Evolutionary conservation across 2,797 vertebrate genomes (phyloP).

Genomic region (Fundulus diaphanus): DNA sequence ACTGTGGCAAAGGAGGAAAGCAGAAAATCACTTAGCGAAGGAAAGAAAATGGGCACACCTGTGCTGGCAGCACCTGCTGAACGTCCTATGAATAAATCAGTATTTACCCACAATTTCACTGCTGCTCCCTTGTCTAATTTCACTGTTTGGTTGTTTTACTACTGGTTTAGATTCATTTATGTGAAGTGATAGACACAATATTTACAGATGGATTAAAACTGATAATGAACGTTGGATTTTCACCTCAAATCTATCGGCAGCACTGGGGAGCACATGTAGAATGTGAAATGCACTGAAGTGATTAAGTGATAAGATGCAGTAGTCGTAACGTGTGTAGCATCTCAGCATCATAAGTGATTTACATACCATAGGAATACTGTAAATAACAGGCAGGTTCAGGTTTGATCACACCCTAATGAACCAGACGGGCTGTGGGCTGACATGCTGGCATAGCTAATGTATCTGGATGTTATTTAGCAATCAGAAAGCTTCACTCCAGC

Average conservation of each 20-base stretch:
- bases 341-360: neutral
- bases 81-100: constrained; percentile 34
- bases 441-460: neutral
- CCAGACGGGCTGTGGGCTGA: neutral
- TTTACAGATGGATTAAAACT: constrained; percentile 39
- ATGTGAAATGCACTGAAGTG: neutral
- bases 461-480: constrained; percentile 6
- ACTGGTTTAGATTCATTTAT: constrained; percentile 38
- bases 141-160: constrained; percentile 26
- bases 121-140: constrained; percentile 25
- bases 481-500: constrained; percentile 4
- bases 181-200: constrained; percentile 36
- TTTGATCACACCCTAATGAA: constrained; percentile 1
- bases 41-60: too few species aligned
- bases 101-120: constrained; percentile 37
- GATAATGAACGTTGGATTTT: constrained; percentile 33
- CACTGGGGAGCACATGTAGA: neutral
- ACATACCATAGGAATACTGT: neutral
- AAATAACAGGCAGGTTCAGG: neutral
- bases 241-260: neutral
- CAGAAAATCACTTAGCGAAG: neutral
- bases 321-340: neutral
- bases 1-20: neutral
- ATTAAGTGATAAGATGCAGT: neutral
- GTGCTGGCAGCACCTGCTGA: neutral